Percentiles rank a stretch among this genome's conserved stretches.
Evolutionary conservation across 1,140 invertebrate genomes (phyloP).

Genomic region (Euwallacea similis): DNA sequence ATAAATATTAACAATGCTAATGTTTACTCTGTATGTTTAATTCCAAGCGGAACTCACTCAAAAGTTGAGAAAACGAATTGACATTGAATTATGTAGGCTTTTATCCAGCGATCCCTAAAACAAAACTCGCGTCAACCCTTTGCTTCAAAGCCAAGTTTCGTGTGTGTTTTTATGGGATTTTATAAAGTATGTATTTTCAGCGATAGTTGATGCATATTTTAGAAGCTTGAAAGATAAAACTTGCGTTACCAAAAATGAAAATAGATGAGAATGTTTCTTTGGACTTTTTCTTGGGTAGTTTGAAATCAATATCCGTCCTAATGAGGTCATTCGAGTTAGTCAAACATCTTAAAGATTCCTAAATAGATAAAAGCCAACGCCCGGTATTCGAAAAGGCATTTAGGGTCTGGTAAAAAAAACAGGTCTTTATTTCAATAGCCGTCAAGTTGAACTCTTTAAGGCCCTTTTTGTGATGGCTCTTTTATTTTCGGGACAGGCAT

Average conservation of each 20-base stretch:
- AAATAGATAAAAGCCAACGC: background rate
- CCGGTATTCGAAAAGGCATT: background rate
- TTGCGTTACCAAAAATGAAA: no score
- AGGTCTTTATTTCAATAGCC: slow-evolving; percentile 1
- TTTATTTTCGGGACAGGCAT: background rate
- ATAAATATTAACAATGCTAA: no score
- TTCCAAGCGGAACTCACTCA: background rate
- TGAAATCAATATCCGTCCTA: no score
- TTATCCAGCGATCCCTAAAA: background rate
- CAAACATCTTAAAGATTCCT: no score
- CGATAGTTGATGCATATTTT: no score
- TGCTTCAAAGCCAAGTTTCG: no score
- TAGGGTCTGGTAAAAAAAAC: background rate
- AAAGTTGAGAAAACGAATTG: background rate
- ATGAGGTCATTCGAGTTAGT: no score
- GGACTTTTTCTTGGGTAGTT: no score
- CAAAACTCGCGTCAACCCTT: background rate
- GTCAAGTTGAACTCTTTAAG: background rate
- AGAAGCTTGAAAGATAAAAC: no score
- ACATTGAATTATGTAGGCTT: background rate
- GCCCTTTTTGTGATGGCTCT: background rate
- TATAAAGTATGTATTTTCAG: no score
- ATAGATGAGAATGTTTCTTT: no score
- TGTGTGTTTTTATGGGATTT: no score
- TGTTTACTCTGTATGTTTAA: background rate